These are phyloP conservation scores for Onthophagus sagittarius DNA, from an alignment of 2,888 invertebrate genomes.

Conservation along the genomic window DNA sequence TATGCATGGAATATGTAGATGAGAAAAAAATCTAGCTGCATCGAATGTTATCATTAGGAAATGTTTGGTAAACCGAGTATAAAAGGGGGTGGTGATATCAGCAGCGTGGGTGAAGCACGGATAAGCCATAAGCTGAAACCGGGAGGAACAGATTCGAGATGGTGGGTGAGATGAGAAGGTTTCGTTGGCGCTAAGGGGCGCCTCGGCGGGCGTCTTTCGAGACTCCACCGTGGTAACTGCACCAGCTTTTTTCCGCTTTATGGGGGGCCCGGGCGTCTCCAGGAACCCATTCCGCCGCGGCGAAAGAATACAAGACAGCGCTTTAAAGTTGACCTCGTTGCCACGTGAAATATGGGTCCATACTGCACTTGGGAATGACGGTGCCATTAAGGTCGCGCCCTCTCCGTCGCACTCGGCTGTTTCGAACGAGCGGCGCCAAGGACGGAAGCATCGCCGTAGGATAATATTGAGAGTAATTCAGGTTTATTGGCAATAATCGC, in stretches of 20 bases:
- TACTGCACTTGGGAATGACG: conserved; percentile 34
- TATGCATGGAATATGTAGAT: not conserved
- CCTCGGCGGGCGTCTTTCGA: not conserved
- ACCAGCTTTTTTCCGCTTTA: conserved; percentile 31
- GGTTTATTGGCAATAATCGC: conserved; percentile 45
- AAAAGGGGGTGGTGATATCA: not conserved
- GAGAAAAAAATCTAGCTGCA: not conserved
- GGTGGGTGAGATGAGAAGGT: not conserved
- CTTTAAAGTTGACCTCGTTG: conserved; percentile 38
- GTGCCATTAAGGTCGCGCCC: conserved; percentile 22
- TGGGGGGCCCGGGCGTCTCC: conserved; percentile 33
- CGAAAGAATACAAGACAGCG: conserved; percentile 35
- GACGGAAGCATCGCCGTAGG: conserved; percentile 29
- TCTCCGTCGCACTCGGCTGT: conserved; percentile 21
- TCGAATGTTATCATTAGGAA: not conserved
- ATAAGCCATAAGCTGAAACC: not conserved
- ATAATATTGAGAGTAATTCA: conserved; percentile 47
- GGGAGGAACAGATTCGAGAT: not conserved
- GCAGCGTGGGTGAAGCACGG: not conserved
- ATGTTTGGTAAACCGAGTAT: not conserved
- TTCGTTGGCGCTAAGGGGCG: not conserved
- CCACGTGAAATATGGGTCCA: conserved; percentile 36
- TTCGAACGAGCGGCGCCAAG: conserved; percentile 21
- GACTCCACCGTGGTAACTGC: conserved; percentile 8
- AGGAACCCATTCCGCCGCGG: conserved; percentile 35